Percentiles rank a stretch among this genome's conserved stretches.
These are phyloP conservation scores for Tetheella fluctuosa DNA, from an alignment of 2,888 invertebrate genomes.

Conservation along the genomic window DNA sequence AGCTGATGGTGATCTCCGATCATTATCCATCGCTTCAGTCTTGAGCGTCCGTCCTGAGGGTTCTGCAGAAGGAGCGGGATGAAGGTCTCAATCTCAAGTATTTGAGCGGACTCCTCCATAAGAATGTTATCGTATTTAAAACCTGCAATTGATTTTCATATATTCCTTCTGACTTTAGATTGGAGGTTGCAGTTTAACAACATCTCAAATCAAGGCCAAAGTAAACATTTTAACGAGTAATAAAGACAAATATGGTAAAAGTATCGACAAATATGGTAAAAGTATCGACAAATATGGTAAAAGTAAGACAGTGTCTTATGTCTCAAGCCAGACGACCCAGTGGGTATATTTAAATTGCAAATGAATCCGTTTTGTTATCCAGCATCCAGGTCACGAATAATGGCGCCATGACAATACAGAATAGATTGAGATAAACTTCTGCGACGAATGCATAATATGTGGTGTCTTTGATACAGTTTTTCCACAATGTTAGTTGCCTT, in stretches of 20 bases:
- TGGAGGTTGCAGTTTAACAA: neutral
- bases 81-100: slow-evolving; percentile 99
- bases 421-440: neutral
- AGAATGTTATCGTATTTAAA: slow-evolving; percentile 99
- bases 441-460: neutral
- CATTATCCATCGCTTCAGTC: slow-evolving; percentile 99
- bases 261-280: no score
- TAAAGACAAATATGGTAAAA: no score
- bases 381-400: neutral
- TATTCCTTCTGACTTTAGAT: neutral
- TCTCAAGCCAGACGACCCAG: neutral
- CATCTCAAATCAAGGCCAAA: neutral
- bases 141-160: slow-evolving; percentile 70
- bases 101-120: slow-evolving; percentile 99
- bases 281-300: no score
- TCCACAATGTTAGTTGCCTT: no score
- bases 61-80: slow-evolving; percentile 99
- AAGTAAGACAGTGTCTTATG: neutral
- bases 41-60: slow-evolving; percentile 97
- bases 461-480: neutral
- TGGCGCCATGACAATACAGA: neutral
- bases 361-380: neutral
- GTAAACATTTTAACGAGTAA: no score
- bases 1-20: slow-evolving; percentile 99
- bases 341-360: slow-evolving; percentile 4